Conservation (phyloP, 2,888 invertebrate species). For the Drosophila meridiana region DNA sequence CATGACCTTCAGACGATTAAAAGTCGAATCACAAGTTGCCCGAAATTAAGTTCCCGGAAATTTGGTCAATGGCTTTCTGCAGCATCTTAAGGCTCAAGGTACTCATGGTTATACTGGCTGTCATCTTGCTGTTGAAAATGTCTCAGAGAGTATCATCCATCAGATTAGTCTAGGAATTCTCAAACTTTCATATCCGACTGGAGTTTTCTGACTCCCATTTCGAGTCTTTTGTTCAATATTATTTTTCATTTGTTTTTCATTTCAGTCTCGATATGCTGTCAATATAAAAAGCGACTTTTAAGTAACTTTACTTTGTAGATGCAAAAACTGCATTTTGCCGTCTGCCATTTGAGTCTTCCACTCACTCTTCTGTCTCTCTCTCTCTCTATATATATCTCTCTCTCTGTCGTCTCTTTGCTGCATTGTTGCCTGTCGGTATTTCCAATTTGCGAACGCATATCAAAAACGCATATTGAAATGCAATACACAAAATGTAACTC, state of each 20-base stretch:
- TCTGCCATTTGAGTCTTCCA: neutral
- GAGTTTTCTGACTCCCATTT: neutral
- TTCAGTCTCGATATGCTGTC: neutral
- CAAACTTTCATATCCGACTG: neutral
- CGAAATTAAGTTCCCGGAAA: no score
- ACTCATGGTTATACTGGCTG: no score
- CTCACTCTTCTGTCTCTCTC: neutral
- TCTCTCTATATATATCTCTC: neutral
- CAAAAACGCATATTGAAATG: slow-evolving; percentile 67
- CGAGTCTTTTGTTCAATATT: neutral
- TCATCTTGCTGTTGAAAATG: no score
- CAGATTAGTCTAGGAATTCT: no score
- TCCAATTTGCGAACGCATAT: slow-evolving; percentile 53
- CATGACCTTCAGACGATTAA: no score
- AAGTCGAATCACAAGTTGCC: no score
- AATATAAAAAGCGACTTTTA: slow-evolving; percentile 12
- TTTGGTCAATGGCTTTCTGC: no score
- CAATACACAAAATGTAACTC: slow-evolving; percentile 74
- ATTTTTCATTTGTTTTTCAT: neutral
- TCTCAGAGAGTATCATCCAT: no score
- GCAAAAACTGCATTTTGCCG: neutral
- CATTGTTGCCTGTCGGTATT: slow-evolving; percentile 41
- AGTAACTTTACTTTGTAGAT: slow-evolving; percentile 15
- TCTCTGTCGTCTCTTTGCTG: slow-evolving; percentile 4
- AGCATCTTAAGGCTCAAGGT: no score